Conservation (phyloP, 2,113 vertebrate species). For the Sigmodon hispidus region DNA sequence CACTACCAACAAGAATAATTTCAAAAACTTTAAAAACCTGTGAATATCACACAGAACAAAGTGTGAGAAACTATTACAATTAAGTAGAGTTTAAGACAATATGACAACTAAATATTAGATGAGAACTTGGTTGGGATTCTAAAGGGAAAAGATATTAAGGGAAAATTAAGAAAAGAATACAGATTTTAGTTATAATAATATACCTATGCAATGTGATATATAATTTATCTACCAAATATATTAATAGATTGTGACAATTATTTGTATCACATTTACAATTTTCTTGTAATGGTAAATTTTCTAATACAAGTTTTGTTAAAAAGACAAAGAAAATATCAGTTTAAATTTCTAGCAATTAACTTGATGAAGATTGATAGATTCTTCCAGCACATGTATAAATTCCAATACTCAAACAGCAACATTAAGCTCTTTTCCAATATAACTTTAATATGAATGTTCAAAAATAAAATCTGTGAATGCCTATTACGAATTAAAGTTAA, state of each 20-base stretch:
- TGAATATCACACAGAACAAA: not conserved
- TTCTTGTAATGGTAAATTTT: constrained; percentile 11
- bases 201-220: not conserved
- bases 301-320: not conserved
- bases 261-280: not conserved
- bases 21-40: not conserved
- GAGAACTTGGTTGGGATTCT: not conserved
- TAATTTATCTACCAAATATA: not conserved
- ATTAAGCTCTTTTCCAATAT: constrained; percentile 28
- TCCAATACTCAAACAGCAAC: constrained; percentile 15
- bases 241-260: not conserved
- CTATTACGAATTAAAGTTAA: constrained; percentile 24
- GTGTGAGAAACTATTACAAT: not conserved
- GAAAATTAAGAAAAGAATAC: not conserved
- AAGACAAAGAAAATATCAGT: constrained; percentile 26
- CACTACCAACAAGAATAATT: not conserved
- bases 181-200: not conserved
- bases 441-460: constrained; percentile 23
- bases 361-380: not conserved
- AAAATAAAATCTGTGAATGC: constrained; percentile 24
- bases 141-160: not conserved
- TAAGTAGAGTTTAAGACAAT: not conserved
- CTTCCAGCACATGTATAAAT: constrained; percentile 6
- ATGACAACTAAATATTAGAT: not conserved
- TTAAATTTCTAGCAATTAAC: constrained; percentile 37